Evolutionary conservation across 1,140 invertebrate genomes (phyloP).

Genomic region (Grapholita molesta): DNA sequence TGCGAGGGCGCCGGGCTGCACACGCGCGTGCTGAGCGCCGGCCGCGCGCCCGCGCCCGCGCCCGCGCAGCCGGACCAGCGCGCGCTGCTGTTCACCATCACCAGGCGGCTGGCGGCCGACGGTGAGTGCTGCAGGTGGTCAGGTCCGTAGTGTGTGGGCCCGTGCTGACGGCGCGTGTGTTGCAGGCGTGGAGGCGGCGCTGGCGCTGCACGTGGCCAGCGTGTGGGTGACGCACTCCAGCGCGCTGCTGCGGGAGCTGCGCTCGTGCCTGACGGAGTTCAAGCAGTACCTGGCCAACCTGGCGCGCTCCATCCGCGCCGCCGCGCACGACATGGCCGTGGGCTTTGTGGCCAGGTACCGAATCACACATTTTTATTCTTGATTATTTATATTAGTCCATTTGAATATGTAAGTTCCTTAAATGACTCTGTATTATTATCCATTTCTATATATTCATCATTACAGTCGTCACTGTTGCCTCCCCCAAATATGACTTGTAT

Average conservation of each 20-base stretch:
- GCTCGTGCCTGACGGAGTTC: slow-evolving; percentile 88
- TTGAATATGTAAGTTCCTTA: no score
- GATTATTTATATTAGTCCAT: no score
- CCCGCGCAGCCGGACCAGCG: slow-evolving; percentile 63
- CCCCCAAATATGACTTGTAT: no score
- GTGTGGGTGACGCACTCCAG: slow-evolving; percentile 96
- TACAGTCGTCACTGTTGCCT: no score
- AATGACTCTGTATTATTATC: no score
- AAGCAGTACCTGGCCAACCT: slow-evolving; percentile 85
- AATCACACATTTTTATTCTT: slow-evolving; percentile 11
- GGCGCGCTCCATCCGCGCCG: slow-evolving; percentile 89
- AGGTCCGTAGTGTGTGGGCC: no score
- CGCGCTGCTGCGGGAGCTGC: slow-evolving; percentile 90
- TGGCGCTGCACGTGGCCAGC: slow-evolving; percentile 90
- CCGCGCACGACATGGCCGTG: slow-evolving; percentile 95
- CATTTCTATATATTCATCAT: no score
- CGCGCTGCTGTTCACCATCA: slow-evolving; percentile 84
- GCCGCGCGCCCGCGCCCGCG: slow-evolving; percentile 81
- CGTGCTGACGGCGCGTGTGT: no score
- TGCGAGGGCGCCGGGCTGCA: slow-evolving; percentile 90
- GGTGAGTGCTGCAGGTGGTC: background rate
- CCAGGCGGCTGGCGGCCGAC: slow-evolving; percentile 21
- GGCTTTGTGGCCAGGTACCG: slow-evolving; percentile 89
- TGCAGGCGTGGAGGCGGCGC: slow-evolving; percentile 68
- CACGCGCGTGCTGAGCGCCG: slow-evolving; percentile 91